Conservation (phyloP, 1,140 invertebrate species). For the Asobara japonica region DNA sequence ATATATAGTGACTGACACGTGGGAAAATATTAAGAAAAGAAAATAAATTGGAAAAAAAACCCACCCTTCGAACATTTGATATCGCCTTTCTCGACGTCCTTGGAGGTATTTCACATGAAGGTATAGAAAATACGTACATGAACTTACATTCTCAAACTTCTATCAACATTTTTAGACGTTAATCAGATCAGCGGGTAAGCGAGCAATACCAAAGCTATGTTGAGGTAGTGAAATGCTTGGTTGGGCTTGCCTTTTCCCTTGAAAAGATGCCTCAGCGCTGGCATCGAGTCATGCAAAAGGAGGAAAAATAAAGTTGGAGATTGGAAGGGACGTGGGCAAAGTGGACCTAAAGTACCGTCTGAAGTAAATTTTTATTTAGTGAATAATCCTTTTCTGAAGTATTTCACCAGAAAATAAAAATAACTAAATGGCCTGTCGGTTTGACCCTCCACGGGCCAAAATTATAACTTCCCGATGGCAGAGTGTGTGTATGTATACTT, state of each 20-base stretch:
- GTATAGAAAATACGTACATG: constrained; percentile 4
- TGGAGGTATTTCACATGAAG: not conserved
- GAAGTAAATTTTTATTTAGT: not conserved
- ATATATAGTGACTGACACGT: not conserved
- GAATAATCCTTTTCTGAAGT: not conserved
- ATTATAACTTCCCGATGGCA: too few relatives aligned
- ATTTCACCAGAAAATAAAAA: not conserved
- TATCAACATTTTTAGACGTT: constrained; percentile 11
- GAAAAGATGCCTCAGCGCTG: not conserved
- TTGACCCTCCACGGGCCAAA: too few relatives aligned
- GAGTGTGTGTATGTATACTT: too few relatives aligned
- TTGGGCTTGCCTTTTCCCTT: not conserved
- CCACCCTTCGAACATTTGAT: not conserved
- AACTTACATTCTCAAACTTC: not conserved
- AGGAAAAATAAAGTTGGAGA: constrained; percentile 2
- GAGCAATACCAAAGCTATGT: constrained; percentile 13
- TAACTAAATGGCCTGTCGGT: not conserved
- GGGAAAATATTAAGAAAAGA: constrained; percentile 1
- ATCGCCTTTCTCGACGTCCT: constrained; percentile 11
- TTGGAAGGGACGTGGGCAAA: constrained; percentile 7
- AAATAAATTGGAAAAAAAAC: not conserved
- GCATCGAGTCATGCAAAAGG: constrained; percentile 4
- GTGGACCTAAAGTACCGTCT: not conserved
- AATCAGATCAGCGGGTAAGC: constrained; percentile 5
- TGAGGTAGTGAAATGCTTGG: constrained; percentile 14